Conservation (phyloP, 2,888 invertebrate genomes). For the Sylvicola fuscatus region DNA sequence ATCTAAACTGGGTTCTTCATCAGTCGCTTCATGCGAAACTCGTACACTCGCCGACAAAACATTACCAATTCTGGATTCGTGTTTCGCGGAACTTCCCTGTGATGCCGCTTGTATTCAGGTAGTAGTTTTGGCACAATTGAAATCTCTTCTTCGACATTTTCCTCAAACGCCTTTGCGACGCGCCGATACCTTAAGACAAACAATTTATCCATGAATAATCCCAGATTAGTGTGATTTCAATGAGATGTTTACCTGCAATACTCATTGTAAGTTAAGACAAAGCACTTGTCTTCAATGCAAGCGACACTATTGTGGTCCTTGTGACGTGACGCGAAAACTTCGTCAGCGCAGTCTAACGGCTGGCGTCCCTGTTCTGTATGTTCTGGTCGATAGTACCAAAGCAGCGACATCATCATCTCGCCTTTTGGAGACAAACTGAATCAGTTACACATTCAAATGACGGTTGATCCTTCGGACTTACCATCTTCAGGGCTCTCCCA, state of each 20-base stretch:
- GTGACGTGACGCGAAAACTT: slow-evolving; percentile 90
- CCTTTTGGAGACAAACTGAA: no score
- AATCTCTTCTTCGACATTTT: slow-evolving; percentile 46
- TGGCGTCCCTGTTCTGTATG: slow-evolving; percentile 81
- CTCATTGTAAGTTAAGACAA: slow-evolving; percentile 88
- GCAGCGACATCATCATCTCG: slow-evolving; percentile 91
- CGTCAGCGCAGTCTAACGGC: slow-evolving; percentile 62
- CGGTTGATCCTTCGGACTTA: no score
- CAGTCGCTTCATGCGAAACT: slow-evolving; percentile 62
- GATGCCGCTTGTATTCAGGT: slow-evolving; percentile 30
- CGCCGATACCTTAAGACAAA: slow-evolving; percentile 57
- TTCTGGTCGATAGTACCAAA: slow-evolving; percentile 97
- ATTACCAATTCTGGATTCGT: slow-evolving; percentile 71
- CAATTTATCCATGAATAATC: no score
- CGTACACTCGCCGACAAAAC: slow-evolving; percentile 88
- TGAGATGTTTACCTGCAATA: slow-evolving; percentile 59
- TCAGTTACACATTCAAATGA: background rate
- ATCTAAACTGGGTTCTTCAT: slow-evolving; percentile 11
- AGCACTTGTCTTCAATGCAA: slow-evolving; percentile 95
- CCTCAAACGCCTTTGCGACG: slow-evolving; percentile 54
- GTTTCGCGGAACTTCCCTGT: slow-evolving; percentile 32
- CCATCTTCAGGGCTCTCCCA: slow-evolving; percentile 93
- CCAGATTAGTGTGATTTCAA: background rate
- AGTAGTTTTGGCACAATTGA: slow-evolving; percentile 52
- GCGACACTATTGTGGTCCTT: slow-evolving; percentile 91